phyloP scores from a whole-genome alignment of 2,797 vertebrate genomes.

The Antrozous pallidus region DNA sequence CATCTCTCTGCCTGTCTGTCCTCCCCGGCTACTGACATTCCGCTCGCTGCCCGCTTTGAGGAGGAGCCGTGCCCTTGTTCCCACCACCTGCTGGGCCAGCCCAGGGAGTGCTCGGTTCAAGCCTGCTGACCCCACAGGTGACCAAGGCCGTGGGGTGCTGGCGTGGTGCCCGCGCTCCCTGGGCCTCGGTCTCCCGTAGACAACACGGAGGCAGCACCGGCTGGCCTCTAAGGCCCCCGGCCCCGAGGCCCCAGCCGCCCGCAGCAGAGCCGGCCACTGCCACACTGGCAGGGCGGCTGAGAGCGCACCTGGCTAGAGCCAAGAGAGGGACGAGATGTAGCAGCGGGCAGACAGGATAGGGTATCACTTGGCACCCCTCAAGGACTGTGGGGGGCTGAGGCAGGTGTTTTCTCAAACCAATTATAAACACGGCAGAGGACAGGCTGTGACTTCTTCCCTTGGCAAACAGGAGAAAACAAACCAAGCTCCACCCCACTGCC shows the following conservation, averaged over 20 bases:
- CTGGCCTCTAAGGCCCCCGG: not conserved
- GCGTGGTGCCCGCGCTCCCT: not conserved
- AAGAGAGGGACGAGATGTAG: not conserved
- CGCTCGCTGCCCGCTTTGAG: not conserved
- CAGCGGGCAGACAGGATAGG: constrained; percentile 25
- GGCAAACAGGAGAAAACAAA: constrained; percentile 52
- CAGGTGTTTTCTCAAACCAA: constrained; percentile 76
- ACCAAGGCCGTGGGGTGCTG: not conserved
- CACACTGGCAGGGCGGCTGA: not conserved
- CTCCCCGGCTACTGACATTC: not conserved
- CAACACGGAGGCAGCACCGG: not conserved
- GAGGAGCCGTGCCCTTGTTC: not conserved
- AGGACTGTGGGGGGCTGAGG: constrained; percentile 20
- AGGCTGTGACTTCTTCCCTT: constrained; percentile 73
- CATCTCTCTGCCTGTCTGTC: not conserved
- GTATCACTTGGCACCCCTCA: constrained; percentile 48
- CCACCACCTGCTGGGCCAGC: not conserved
- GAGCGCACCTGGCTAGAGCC: constrained; percentile 12
- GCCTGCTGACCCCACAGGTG: not conserved
- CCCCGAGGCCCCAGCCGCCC: not conserved
- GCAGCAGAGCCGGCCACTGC: not conserved
- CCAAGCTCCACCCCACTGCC: not conserved
- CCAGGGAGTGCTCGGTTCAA: too few relatives aligned
- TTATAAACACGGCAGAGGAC: constrained; percentile 77
- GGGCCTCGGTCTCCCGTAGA: not conserved